Evolutionary conservation across 2,888 invertebrate genomes (phyloP), one percentile per base, ranked within the genome.

Genomic region (Mycalesis mineus): DNA sequence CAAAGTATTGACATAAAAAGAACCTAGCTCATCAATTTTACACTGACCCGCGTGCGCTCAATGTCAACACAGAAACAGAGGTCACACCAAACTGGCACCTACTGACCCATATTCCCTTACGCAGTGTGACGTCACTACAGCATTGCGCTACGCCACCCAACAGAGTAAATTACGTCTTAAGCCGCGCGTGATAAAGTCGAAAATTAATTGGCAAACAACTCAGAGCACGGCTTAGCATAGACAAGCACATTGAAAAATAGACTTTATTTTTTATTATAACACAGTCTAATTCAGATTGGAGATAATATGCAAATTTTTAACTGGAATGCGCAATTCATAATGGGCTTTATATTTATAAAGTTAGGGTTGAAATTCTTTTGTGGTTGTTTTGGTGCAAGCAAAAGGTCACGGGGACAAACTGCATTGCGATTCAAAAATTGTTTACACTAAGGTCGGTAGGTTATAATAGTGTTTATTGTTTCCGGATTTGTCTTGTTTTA

Each of bases 121-220:
- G 74, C 74, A 73, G 72, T 68, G 60, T 72, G 72, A 75, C 74
- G 74, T 75, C 74, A 75, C 64, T 59, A 67, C 74, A 63, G 72
- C 74, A 75, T 55, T 75, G 74, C 74, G 74, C 71, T 72, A 68
- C 64, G 55, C 57, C 54, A 37, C 45, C 39, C 44, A 22, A 42
- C 60, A 62, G 48, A 54, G 55, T 28, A 59, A 66, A 63, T 57
- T 49, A 45, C 33, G 54, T 57, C 66, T 63, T 68, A 66, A 36
- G 0, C 0, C 36, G 0, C 15, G 28, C n/a, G 14, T 13, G 60
- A 67, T 69, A 70, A 51, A 60, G 65, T 51, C 55, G 44, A 67
- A 60, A 66, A 41, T 62, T 48, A 55, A 55, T 51, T 57, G 44
- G 52, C 31, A 7, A 14, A 28, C 2, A 36, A 5, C n/a, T 44